phyloP scores from a whole-genome alignment of 2,888 invertebrate species.

The Ligdia adustata region DNA sequence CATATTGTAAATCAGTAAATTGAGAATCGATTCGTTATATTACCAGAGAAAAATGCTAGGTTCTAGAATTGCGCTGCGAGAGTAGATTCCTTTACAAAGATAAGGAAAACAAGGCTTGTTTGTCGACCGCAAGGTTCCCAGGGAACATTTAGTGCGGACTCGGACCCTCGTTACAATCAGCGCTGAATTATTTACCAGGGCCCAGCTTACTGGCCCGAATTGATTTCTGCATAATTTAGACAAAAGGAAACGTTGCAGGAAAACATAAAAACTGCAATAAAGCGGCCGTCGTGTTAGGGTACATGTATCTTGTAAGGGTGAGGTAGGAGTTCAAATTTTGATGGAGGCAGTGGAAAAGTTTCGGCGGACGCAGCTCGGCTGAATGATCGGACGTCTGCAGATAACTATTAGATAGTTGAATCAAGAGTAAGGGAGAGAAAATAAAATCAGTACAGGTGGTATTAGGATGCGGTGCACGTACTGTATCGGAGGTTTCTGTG shows the following conservation, averaged over 20 bases:
- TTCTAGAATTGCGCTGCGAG: slow-evolving; percentile 44
- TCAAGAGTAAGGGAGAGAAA: slow-evolving; percentile 74
- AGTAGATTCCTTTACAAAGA: slow-evolving; percentile 55
- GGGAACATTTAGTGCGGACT: slow-evolving; percentile 70
- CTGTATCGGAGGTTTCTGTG: slow-evolving; percentile 70
- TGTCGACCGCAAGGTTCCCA: slow-evolving; percentile 61
- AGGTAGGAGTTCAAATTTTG: slow-evolving; percentile 37
- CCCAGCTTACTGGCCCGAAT: slow-evolving; percentile 70
- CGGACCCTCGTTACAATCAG: slow-evolving; percentile 78
- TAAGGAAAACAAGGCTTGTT: slow-evolving; percentile 65
- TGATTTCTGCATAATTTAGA: slow-evolving; percentile 80
- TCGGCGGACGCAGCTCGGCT: slow-evolving; percentile 34
- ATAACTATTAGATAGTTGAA: slow-evolving; percentile 77
- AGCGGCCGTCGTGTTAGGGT: slow-evolving; percentile 39
- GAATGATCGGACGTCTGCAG: slow-evolving; percentile 57
- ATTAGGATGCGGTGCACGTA: slow-evolving; percentile 78
- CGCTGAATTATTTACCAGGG: slow-evolving; percentile 77
- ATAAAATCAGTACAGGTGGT: slow-evolving; percentile 79
- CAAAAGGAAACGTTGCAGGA: slow-evolving; percentile 58
- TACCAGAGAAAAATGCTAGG: slow-evolving; percentile 45
- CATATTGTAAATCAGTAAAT: slow-evolving; percentile 46
- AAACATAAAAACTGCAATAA: slow-evolving; percentile 62
- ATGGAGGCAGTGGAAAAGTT: slow-evolving; percentile 29
- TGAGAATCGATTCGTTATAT: slow-evolving; percentile 48
- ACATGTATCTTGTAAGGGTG: slow-evolving; percentile 23